Evolutionary conservation across 2,113 vertebrate genomes (phyloP), one percentile per base, ranked within the genome.

Genomic region (Pluvianellus socialis): DNA sequence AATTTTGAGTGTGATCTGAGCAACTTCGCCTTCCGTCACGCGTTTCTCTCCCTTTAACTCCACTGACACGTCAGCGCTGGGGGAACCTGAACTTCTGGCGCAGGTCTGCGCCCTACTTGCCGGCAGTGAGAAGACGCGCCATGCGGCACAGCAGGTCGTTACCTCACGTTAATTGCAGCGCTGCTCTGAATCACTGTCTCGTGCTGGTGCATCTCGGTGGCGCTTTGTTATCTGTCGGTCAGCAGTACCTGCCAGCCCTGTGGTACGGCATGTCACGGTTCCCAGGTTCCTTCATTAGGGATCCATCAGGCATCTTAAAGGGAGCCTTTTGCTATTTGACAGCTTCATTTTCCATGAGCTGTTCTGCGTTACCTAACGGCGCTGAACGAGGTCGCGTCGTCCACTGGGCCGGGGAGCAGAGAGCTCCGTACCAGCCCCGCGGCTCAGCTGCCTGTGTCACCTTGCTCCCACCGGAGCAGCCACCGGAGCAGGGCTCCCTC

Each of bases 401-500:
- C 27, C 32, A 1, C 42, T 7, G 49, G 47, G 21, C 32, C 5
- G 6, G 45, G 71, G 55, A 22, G 44, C 50, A 17, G 50, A 6
- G 33, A 22, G 84, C 73, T 71, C 20, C 9, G 0, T 19, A 12
- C 21, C 33, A 28, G 26, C 49, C 33, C 50, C 3, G 2, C 17
- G 1, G 16, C 73, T 12, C 58, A 47, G 42, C 38, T 44, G 27
- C 45, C 4, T 21, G 24, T 3, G 4, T 9, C 21, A 6, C 11
- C 2, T 23, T 16, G 53, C 38, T 45, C 38, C 4, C 4, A 3
- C 0, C 0, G 1, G 45, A 67, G 79, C 38, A 4, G 55, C 4
- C 4, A 3, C 0, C 0, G 1, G 45, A 67, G 79, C 38, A 4
- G 55, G 49, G 28, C 28, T 47, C 33, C 33, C 23, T 8, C 18